Conservation (phyloP, 2,113 vertebrate genomes). For the Amia ocellicauda region DNA sequence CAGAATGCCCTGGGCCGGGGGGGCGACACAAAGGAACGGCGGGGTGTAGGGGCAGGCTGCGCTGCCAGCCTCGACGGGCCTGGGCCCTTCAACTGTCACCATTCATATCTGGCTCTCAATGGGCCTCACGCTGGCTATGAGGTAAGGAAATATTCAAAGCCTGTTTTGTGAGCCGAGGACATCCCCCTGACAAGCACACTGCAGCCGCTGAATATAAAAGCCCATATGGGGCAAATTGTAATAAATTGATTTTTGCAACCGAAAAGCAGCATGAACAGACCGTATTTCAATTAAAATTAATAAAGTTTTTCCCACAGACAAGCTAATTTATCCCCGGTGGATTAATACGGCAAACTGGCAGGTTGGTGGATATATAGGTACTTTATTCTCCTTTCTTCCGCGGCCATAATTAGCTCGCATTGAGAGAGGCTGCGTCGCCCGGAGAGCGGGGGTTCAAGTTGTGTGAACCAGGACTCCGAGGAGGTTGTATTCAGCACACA, state of each 20-base stretch:
- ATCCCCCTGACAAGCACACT: slow-evolving; percentile 19
- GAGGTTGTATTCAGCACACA: background rate
- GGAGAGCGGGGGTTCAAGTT: slow-evolving; percentile 7
- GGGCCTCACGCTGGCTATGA: slow-evolving; percentile 52
- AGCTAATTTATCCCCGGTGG: slow-evolving; percentile 20
- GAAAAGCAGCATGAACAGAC: slow-evolving; percentile 19
- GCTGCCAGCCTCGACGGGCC: slow-evolving; percentile 33
- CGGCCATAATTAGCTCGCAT: background rate
- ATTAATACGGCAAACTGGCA: slow-evolving; percentile 14
- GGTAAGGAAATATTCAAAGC: slow-evolving; percentile 45
- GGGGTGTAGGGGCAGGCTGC: slow-evolving; percentile 42
- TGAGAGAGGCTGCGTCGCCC: background rate
- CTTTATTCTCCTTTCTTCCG: slow-evolving; percentile 17
- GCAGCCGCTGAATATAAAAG: slow-evolving; percentile 16
- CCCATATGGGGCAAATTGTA: slow-evolving; percentile 19
- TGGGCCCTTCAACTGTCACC: slow-evolving; percentile 30
- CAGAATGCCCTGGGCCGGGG: slow-evolving; percentile 24
- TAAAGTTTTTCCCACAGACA: slow-evolving; percentile 24
- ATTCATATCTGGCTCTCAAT: slow-evolving; percentile 31
- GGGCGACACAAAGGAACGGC: slow-evolving; percentile 44
- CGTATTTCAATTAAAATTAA: slow-evolving; percentile 28
- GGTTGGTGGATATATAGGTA: slow-evolving; percentile 12
- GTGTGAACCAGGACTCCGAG: background rate
- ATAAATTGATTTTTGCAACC: slow-evolving; percentile 24
- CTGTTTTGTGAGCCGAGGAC: slow-evolving; percentile 22